Evolutionary conservation across 1,140 invertebrate genomes (phyloP).

Genomic region (Ceratitis capitata): DNA sequence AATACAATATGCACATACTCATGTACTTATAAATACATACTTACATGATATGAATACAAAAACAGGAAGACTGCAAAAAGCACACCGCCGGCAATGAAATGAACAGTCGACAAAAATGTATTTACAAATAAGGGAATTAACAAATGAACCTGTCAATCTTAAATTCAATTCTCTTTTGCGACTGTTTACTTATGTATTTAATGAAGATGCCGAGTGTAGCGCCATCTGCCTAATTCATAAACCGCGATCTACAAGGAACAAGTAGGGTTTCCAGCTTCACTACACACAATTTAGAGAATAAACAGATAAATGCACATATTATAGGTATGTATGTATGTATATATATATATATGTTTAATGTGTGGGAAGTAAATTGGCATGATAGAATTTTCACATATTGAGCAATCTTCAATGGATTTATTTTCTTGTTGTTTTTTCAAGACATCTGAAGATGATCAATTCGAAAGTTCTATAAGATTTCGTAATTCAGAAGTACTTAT

Average conservation of each 20-base stretch:
- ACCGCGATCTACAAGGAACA: neutral
- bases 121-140: constrained; percentile 31
- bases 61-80: neutral
- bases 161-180: constrained; percentile 22
- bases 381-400: too few species aligned
- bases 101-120: constrained; percentile 24
- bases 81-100: neutral
- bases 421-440: too few species aligned
- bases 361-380: too few species aligned
- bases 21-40: too few species aligned
- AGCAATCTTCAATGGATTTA: too few species aligned
- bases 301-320: neutral
- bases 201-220: neutral
- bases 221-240: constrained; percentile 22
- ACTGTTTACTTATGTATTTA: constrained; percentile 33
- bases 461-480: too few species aligned
- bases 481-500: too few species aligned
- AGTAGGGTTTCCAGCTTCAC: neutral
- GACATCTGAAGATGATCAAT: too few species aligned
- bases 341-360: neutral
- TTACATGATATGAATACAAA: neutral
- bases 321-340: neutral
- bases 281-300: neutral
- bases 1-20: neutral
- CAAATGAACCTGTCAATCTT: constrained; percentile 34